These are phyloP conservation scores for Iselma pallidipennis DNA, from an alignment of 2,888 invertebrate species.

Conservation along the genomic window DNA sequence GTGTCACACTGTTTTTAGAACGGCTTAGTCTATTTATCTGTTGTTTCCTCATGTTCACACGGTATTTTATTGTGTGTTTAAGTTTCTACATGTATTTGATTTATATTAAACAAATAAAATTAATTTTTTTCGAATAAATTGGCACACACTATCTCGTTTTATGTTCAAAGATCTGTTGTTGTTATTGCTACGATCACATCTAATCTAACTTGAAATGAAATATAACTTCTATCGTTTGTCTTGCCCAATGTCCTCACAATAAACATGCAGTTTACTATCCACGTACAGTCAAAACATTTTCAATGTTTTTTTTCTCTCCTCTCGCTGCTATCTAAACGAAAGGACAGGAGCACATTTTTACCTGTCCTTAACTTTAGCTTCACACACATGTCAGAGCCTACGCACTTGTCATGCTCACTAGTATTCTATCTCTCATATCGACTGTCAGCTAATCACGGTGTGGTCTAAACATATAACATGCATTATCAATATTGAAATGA, in stretches of 20 bases:
- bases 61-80: not conserved
- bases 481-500: constrained; percentile 53
- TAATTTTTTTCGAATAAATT: not conserved
- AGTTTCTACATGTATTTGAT: not conserved
- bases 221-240: not conserved
- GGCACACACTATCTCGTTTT: not conserved
- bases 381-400: constrained; percentile 46
- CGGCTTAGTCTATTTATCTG: too few species aligned
- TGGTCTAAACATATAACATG: constrained; percentile 48
- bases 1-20: too few species aligned
- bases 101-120: not conserved
- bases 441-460: constrained; percentile 50
- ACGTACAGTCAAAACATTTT: not conserved
- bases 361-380: constrained; percentile 41
- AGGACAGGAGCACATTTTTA: constrained; percentile 46
- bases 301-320: not conserved
- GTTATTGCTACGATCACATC: not conserved
- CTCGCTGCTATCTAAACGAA: constrained; percentile 10
- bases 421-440: constrained; percentile 49
- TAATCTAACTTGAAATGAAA: not conserved
- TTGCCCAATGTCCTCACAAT: not conserved
- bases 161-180: not conserved
- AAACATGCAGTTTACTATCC: not conserved
- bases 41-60: not conserved
- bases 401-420: constrained; percentile 44